Conservation (phyloP, 2,888 invertebrate genomes). For the Arctia plantaginis region DNA sequence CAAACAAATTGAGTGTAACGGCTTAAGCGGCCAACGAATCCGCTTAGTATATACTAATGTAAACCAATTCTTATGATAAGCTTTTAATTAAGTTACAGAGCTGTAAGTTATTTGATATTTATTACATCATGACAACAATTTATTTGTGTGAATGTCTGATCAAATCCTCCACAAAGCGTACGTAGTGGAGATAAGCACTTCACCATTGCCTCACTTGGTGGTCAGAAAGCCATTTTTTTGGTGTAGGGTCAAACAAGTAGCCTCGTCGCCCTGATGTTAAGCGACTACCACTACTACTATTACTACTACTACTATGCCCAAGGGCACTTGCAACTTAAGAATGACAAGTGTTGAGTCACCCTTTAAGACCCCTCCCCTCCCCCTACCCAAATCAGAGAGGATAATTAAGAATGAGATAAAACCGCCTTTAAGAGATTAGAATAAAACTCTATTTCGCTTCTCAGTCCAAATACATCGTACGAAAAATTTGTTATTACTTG, state of each 20-base stretch:
- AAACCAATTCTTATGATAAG: background rate
- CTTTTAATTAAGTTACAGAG: background rate
- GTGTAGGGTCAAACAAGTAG: too few relatives aligned
- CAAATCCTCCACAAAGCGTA: background rate
- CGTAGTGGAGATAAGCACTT: background rate
- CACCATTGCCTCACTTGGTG: background rate
- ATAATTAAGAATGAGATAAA: background rate
- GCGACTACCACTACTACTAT: too few relatives aligned
- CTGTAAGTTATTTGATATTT: background rate
- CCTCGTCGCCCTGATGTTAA: too few relatives aligned
- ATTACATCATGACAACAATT: background rate
- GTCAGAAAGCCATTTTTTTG: background rate
- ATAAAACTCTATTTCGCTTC: background rate
- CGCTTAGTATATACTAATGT: background rate
- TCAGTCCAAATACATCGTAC: background rate
- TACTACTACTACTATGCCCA: too few relatives aligned
- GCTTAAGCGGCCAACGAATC: background rate
- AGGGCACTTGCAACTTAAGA: too few relatives aligned
- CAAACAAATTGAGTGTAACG: background rate
- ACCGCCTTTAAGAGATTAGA: background rate
- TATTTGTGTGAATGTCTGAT: background rate
- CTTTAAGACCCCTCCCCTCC: too few relatives aligned
- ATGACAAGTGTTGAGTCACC: too few relatives aligned
- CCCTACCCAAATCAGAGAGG: background rate
- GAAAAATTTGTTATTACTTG: slow-evolving; percentile 27